A percentile compares a stretch with the other conserved stretches of the same genome.
These are phyloP conservation scores for Amia ocellicauda DNA, from an alignment of 2,113 vertebrate genomes.

Conservation along the genomic window DNA sequence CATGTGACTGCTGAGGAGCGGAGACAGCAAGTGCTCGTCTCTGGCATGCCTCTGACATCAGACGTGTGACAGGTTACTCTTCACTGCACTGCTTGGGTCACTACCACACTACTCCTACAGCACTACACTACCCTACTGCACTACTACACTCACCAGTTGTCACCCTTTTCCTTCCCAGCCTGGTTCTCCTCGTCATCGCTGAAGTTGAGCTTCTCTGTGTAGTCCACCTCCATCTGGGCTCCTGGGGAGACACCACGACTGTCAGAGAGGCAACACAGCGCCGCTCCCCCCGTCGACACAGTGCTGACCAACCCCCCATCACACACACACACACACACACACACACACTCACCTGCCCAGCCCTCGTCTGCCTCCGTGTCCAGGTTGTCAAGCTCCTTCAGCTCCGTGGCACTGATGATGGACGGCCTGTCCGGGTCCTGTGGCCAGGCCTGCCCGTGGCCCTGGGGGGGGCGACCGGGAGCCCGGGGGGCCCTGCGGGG, in stretches of 20 bases:
- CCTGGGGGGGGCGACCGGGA: slow-evolving; percentile 60
- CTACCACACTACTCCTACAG: too few relatives aligned
- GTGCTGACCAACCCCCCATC: neutral
- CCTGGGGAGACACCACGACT: slow-evolving; percentile 58
- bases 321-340: slow-evolving; percentile 11
- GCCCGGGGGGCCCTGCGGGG: slow-evolving; percentile 67
- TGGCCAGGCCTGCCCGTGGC: slow-evolving; percentile 73
- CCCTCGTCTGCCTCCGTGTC: slow-evolving; percentile 96
- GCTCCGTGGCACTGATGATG: slow-evolving; percentile 90
- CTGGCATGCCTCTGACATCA: too few relatives aligned
- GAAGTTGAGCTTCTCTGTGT: slow-evolving; percentile 96
- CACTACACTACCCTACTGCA: too few relatives aligned
- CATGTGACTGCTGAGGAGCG: too few relatives aligned
- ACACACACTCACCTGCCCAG: slow-evolving; percentile 83
- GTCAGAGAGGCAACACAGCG: neutral
- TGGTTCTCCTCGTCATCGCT: slow-evolving; percentile 97
- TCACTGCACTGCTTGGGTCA: too few relatives aligned
- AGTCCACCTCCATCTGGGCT: slow-evolving; percentile 98
- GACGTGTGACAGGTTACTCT: too few relatives aligned
- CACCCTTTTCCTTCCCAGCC: slow-evolving; percentile 78
- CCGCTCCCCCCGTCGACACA: neutral
- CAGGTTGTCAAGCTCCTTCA: slow-evolving; percentile 94
- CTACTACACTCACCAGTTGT: slow-evolving; percentile 77
- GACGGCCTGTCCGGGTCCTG: slow-evolving; percentile 88
- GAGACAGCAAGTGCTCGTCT: too few relatives aligned